Evolutionary conservation across 2,797 vertebrate genomes (phyloP), one percentile per base, ranked within the genome.

Genomic region (Aulostomus chinensis): DNA sequence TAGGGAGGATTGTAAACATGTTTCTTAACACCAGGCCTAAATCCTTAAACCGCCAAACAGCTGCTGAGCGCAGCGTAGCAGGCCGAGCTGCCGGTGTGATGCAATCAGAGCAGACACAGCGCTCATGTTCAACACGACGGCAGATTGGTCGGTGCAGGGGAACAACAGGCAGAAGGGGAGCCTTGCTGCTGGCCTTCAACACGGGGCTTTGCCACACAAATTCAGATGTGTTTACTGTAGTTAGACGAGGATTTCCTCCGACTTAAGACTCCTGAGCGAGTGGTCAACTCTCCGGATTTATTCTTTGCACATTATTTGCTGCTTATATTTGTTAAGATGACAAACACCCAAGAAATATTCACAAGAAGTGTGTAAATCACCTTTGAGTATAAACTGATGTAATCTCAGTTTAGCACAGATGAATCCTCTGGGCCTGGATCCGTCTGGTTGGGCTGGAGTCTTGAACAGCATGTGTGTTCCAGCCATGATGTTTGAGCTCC

Each of bases 1-100:
- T 65, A 55, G 57, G 33, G 33, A 66, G 76, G 62, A 71, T 78
- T 78, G 82, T 77, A 81, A 87, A 86, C 83, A 86, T 82, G 82
- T 79, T 83, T 87, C 78, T 82, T 69, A 77, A 83, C 73, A 76
- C 75, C 43, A 63, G 73, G 50, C 68, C 76, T 80, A 85, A 86
- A 85, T 81, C 82, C 82, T 76, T 80, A 79, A 81, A 84, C 64
- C 76, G 13, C 29, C 69, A 76, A 84, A 77, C 84, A 87, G 81
- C 76, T 86, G 84, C 75, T 62, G 62, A 79, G 76, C 43, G 46
- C 46, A 48, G 58, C 2, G 33, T 62, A 69, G 59, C 54, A 10
- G 68, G 29, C 58, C 4, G 18, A 72, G 73, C 70, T 60, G 59
- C 73, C 51, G 41, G 40, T 34, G 70, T 75, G 71, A 85, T 76